phyloP scores from a whole-genome alignment of 2,113 vertebrate genomes.

The Oreotrochilus melanogaster region DNA sequence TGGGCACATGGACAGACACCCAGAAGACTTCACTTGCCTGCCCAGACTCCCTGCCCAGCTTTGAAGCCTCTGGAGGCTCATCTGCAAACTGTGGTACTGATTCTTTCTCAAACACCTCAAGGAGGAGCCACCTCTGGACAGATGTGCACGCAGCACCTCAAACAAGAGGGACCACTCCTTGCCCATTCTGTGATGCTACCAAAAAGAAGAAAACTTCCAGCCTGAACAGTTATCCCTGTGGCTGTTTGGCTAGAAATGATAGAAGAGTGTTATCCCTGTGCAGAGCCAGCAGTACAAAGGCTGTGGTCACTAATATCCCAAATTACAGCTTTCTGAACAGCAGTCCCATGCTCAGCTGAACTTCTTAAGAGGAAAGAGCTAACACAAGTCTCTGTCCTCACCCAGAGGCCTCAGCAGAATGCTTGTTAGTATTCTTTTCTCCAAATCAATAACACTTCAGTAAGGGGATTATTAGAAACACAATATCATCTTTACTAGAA shows the following conservation, averaged over 20 bases:
- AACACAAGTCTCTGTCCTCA: background rate
- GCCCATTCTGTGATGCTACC: background rate
- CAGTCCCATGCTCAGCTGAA: background rate
- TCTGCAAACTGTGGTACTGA: background rate
- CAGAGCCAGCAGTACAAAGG: background rate
- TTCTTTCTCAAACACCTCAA: background rate
- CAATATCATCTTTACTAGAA: background rate
- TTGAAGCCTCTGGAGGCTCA: background rate
- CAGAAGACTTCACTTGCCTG: background rate
- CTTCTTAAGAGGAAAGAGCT: background rate
- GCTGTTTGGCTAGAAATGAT: background rate
- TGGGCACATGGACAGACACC: background rate
- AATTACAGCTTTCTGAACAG: background rate
- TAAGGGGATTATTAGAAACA: constrained; percentile 42
- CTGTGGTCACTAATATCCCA: background rate
- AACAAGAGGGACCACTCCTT: background rate
- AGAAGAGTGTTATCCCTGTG: background rate
- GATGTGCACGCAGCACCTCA: background rate
- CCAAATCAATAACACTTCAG: constrained; percentile 31
- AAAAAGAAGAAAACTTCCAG: background rate
- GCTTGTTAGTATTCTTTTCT: constrained; percentile 1
- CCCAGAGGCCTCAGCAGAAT: background rate
- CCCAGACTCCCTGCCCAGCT: background rate
- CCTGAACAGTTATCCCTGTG: background rate
- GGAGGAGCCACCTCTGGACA: background rate